Base-by-base conservation (phyloP, 2,888 invertebrate genomes). In the Xestobium rufovillosum region DNA sequence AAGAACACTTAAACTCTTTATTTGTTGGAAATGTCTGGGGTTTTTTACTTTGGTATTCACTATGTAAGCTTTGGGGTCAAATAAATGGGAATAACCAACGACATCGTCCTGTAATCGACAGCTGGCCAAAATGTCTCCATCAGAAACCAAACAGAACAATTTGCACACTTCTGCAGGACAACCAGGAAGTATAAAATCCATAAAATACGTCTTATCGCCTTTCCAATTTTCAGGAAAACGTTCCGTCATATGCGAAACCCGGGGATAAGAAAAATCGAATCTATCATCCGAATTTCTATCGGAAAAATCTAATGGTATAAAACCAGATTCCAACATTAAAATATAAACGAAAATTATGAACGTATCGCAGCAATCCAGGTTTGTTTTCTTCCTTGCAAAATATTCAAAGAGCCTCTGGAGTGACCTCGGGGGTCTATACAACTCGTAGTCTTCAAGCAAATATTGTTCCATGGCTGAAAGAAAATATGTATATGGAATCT, bases 301-400 rank as follows among this genome's bases (percentile, higher is more conserved):
- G 37, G 41, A 37, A 27, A 43, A 47, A 30, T 55, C 47, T n/a
- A 30, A 28, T 14, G 61, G 58, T 14, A 61, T 50, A 47, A 66
- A 66, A 27, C 63, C 65, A 44, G 44, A 47, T 50, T 67, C 66
- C 14, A 65, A 41, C 60, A 63, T 63, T 16, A 65, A 34, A 34
- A 65, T 48, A 41, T 63, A 63, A 15, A 65, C 45, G 17, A 65
- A 47, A 34, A 61, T 53, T n/a, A 56, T 55, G 33, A 64, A 41
- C 12, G 61, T 50, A 42, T 66, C 65, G 37, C 45, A 45, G 48
- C 43, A 48, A 17, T 41, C 41, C 9, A 36, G 29, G 16, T 45
- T 13, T 16, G 35, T 29, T 11, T 35, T 34, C 8, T 36, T 33
- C 27, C 30, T 33, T 45, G 53, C 42, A 14, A 55, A 46, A 39